Conservation (phyloP, 2,113 vertebrate genomes). For the Willisornis vidua region DNA sequence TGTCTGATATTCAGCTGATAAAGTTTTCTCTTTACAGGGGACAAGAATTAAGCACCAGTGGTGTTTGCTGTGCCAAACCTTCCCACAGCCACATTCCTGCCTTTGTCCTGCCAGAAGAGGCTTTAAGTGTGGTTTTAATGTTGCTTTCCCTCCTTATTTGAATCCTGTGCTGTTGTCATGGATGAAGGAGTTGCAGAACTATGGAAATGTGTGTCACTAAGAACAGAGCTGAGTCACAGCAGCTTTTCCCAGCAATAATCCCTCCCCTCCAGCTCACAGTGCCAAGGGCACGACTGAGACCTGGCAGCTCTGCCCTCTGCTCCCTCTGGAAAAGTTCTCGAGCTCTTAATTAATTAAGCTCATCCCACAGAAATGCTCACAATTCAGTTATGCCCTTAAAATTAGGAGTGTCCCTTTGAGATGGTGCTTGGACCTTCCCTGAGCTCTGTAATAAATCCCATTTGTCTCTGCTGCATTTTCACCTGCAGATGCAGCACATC, state of each 20-base stretch:
- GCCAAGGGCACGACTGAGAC: neutral
- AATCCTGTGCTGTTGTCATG: neutral
- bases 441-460: neutral
- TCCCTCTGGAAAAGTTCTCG: neutral
- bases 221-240: neutral
- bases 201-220: too few relatives aligned
- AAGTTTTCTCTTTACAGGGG: neutral
- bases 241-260: neutral
- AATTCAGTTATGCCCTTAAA: neutral
- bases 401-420: neutral
- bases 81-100: neutral
- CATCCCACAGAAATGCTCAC: neutral
- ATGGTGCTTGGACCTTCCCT: neutral
- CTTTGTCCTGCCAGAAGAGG: neutral
- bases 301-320: neutral
- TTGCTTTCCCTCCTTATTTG: neutral
- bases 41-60: rapidly evolving
- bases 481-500: neutral
- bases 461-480: neutral
- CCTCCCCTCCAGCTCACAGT: neutral
- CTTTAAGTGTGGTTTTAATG: neutral
- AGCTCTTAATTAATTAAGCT: neutral
- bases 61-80: neutral
- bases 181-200: neutral
- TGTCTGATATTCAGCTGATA: neutral